Base-by-base conservation (phyloP, 2,888 invertebrate genomes). In the Polymixis lichenea region DNA sequence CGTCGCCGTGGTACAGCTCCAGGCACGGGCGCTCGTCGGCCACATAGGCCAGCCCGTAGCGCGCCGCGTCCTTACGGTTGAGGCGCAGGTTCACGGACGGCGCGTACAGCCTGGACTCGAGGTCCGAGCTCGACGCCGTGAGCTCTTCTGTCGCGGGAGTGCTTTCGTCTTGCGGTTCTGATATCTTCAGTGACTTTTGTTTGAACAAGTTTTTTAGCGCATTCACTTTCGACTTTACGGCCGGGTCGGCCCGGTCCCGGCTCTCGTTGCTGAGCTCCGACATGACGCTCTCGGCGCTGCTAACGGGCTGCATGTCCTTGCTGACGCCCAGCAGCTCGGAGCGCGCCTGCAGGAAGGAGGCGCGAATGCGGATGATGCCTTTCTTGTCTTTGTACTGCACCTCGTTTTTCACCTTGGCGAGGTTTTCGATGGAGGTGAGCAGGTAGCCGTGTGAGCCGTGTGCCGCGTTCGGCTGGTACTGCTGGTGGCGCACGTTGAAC, bases 401-500 rank as follows among this genome's bases (percentile, higher is more conserved):
- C 3, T 76, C 62, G 1, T 78, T 78, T 3, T 89, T 88, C 4
- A 90, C 80, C 11, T 80, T 74, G 4, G 73, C 71, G 28, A 93
- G 88, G 72, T 88, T 86, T 2, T 91, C 91, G 5, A 77, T 72
- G 0, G 92, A 79, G 6, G 92, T 89, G 22, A 96, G 88, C n/a
- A 91, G 25, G 89, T 95, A 96, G 7, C 94, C 94, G 87, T 96
- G 96, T 1, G 94, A 91, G 0, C 96, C 96, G 82, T 93, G 94
- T 8, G 93, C 87, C 1, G 94, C 89, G 87, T 95, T 96, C 2
- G 97, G 97, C 89, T 98, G 97, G 89, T 97, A 96, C 74, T 97
- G 96, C 93, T 97, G 97, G 71, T 97, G 96, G 0, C 97, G 95
- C 80, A 98, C 88, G 91, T 97, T 97, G 90, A 96, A 97, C 97